Evolutionary conservation across 2,113 vertebrate species (phyloP), one percentile per base, ranked within the genome.

Genomic region (Bufo bufo): DNA sequence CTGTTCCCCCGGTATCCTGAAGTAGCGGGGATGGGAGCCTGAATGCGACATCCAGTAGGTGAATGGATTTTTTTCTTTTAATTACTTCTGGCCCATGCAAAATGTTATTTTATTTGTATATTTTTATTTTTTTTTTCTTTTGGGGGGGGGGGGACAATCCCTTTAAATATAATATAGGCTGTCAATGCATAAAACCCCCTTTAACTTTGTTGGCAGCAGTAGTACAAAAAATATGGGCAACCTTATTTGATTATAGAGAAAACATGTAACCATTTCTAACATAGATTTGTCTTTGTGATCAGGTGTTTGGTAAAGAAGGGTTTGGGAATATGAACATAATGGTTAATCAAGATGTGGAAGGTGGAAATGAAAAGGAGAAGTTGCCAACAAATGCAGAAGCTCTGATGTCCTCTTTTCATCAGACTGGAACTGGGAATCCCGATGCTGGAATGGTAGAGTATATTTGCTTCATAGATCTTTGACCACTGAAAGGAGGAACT

Each of bases 381-480:
- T 95, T 94, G 0, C 91, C 90, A 0, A 91, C 96, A 49, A 95
- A 92, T 91, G 94, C 94, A 0, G 95, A 96, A 90, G 96, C 97
- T 9, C 92, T 97, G 43, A 96, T 96, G 77, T 94, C 96, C 0
- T 93, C 95, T 47, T 97, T 97, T 86, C 94, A 95, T 89, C 94
- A 92, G 69, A 92, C 90, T 0, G 94, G 92, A 91, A 65, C 90
- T 2, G 95, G 93, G 33, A 90, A 90, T 45, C 90, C 93, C 0
- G 91, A 95, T 80, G 92, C 89, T 75, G 91, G 92, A 89, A 91
- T 96, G 93, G 96, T 97, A 93, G 45, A 92, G 93, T 88, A 81
- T 72, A 4, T 0, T 14, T 58, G 54, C 11, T 66, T 77, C 20
- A 82, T 45, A 19, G 20, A 23, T 23, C 43, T 10, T 5, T 33